Conservation (phyloP, 2,113 vertebrate genomes). For the Grantiella picta region DNA sequence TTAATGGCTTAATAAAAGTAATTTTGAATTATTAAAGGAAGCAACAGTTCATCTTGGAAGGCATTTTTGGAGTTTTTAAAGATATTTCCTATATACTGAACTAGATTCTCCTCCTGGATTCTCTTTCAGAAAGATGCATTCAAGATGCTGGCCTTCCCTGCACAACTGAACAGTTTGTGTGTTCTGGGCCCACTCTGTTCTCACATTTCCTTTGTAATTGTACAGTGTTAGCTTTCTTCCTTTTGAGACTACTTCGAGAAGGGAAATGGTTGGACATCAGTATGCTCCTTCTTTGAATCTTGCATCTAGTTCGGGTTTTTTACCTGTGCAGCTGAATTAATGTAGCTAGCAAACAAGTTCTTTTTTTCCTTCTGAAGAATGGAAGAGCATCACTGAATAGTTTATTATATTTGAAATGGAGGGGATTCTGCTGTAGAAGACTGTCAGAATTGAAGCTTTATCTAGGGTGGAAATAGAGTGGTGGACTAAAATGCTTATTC, state of each 20-base stretch:
- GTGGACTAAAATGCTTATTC: not conserved
- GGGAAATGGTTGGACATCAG: not conserved
- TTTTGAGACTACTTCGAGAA: not conserved
- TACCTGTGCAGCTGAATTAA: not conserved
- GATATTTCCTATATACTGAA: not conserved
- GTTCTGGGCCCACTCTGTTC: not conserved
- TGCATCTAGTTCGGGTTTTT: not conserved
- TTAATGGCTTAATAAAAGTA: not conserved
- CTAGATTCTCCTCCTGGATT: not conserved
- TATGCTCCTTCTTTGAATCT: not conserved
- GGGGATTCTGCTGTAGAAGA: not conserved
- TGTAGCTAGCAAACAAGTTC: not conserved
- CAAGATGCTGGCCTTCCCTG: not conserved
- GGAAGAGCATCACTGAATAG: not conserved
- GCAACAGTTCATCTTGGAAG: not conserved
- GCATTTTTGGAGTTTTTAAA: not conserved
- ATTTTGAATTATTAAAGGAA: not conserved
- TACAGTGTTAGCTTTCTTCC: not conserved
- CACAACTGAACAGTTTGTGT: not conserved
- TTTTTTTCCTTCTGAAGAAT: not conserved
- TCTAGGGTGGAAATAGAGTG: not conserved
- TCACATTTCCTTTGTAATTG: not conserved
- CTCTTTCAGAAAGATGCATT: not conserved
- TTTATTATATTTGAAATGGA: not conserved
- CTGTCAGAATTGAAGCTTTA: not conserved